phyloP scores from a whole-genome alignment of 1,140 invertebrate genomes.

The Apis mellifera region Amel_HAv3.1 CM009944.2:6493501-6494000 shows the following conservation, averaged over 20 bases:
- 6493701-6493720: not conserved
- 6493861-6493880: not conserved
- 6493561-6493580: not conserved
- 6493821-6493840: not conserved
- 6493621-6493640: not conserved
- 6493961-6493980: not conserved
- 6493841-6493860: not conserved
- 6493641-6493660: not conserved
- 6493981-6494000: too few relatives aligned
- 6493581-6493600: not conserved
- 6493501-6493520: too few relatives aligned
- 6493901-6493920: not conserved
- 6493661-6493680: not conserved
- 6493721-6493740: not conserved
- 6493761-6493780: not conserved
- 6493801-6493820: not conserved
- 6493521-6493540: not conserved
- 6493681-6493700: not conserved
- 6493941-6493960: not conserved
- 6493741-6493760: not conserved
- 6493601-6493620: not conserved
- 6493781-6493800: not conserved
- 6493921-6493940: not conserved
- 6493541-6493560: not conserved
- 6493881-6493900: not conserved